A percentile compares a stretch with the other conserved stretches of the same genome.
phyloP scores from a whole-genome alignment of 37 sponge, comb jelly and placozoan genomes.

The Amphimedon queenslandica region DNA sequence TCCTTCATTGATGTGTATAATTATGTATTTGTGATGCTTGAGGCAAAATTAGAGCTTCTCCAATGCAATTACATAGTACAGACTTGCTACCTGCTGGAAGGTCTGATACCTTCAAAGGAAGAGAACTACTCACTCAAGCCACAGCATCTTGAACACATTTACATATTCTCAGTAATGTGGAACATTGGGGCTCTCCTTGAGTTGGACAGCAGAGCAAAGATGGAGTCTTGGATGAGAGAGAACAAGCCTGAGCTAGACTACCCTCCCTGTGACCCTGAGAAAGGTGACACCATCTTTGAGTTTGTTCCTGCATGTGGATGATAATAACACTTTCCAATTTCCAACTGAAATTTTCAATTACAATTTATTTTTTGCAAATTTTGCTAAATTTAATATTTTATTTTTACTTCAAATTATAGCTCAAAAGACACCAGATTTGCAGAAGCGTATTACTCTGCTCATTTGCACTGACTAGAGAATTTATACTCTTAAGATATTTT shows the following conservation, averaged over 20 bases:
- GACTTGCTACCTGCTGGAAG: conserved; percentile 77
- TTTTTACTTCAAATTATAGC: no score
- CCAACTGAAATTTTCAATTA: no score
- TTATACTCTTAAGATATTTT: no score
- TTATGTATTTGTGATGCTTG: no score
- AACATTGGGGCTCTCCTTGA: conserved; percentile 92
- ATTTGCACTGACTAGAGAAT: no score
- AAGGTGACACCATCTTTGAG: conserved; percentile 98
- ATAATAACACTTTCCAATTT: no score
- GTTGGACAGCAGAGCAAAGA: conserved; percentile 85
- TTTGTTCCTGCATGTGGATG: conserved; percentile 74
- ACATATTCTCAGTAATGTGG: conserved; percentile 97
- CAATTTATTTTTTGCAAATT: no score
- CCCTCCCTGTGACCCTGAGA: conserved; percentile 43
- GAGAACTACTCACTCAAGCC: conserved; percentile 59
- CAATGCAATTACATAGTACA: conserved; percentile 90
- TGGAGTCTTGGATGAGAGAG: conserved; percentile 87
- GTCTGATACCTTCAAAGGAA: conserved; percentile 77
- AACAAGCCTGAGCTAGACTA: conserved; percentile 62
- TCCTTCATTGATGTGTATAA: no score
- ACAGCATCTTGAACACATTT: conserved; percentile 77
- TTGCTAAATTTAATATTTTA: no score
- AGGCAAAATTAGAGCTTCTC: conserved; percentile 91
- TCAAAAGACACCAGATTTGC: no score
- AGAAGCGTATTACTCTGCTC: no score